Evolutionary conservation across 2,888 invertebrate species (phyloP).

Genomic region (Xylota segnis): DNA sequence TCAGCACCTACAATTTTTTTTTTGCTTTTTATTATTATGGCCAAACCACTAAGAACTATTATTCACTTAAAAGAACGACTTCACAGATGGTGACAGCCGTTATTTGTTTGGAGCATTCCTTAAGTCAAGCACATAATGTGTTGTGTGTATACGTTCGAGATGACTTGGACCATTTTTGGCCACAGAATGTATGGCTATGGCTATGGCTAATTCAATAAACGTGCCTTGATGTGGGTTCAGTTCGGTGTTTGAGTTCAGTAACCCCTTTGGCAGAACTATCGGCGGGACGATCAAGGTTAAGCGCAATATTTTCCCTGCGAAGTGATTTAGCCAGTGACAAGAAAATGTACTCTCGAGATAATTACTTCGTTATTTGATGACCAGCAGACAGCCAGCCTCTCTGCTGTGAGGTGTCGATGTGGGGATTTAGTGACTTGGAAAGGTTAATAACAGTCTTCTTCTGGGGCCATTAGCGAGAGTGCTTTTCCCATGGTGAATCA

Average conservation of each 20-base stretch:
- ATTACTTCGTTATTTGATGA: conserved; percentile 53
- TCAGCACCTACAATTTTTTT: conserved; percentile 30
- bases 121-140: neutral
- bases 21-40: conserved; percentile 4
- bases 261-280: conserved; percentile 10
- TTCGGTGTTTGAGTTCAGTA: conserved; percentile 6
- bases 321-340: conserved; percentile 36
- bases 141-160: neutral
- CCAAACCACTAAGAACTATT: conserved; percentile 5
- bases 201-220: conserved; percentile 12
- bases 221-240: conserved; percentile 14
- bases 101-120: conserved; percentile 18
- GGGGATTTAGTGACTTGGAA: conserved; percentile 15
- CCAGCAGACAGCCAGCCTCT: neutral
- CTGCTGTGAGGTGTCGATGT: conserved; percentile 4
- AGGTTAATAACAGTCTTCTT: conserved; percentile 25
- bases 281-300: conserved; percentile 31
- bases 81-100: conserved; percentile 27
- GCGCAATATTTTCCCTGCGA: conserved; percentile 11
- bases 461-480: conserved; percentile 20
- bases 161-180: neutral
- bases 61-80: conserved; percentile 24
- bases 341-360: conserved; percentile 55
- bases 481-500: conserved; percentile 12
- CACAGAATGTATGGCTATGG: neutral